A percentile compares a stretch with the other conserved stretches of the same genome.
Evolutionary conservation across 2,888 invertebrate species (phyloP).

Genomic region (Aromia moschata): DNA sequence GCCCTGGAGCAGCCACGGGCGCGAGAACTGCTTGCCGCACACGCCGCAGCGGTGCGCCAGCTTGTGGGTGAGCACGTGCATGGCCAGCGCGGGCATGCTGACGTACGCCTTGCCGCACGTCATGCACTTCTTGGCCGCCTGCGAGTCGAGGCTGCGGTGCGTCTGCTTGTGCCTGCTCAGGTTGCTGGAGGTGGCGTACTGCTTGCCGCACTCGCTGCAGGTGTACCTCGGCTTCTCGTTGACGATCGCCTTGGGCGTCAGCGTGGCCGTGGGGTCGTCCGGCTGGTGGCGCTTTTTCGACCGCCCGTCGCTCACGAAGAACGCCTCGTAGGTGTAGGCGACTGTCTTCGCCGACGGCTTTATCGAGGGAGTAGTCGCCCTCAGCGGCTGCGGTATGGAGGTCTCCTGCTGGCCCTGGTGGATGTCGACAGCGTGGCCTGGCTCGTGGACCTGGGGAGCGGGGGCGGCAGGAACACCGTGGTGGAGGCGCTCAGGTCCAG

Average conservation of each 20-base stretch:
- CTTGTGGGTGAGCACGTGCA: constrained; percentile 92
- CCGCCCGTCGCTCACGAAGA: constrained; percentile 88
- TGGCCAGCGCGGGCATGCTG: constrained; percentile 95
- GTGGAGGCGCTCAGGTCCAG: constrained; percentile 89
- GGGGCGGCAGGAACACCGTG: constrained; percentile 73
- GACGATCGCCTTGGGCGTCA: constrained; percentile 44
- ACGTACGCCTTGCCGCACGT: constrained; percentile 97
- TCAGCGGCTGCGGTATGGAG: constrained; percentile 29
- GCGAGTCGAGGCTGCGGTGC: constrained; percentile 90
- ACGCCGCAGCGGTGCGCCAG: constrained; percentile 90
- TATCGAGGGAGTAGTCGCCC: constrained; percentile 24
- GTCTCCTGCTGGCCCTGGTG: constrained; percentile 40
- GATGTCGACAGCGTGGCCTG: constrained; percentile 32
- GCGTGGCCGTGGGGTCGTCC: constrained; percentile 45
- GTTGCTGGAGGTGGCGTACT: constrained; percentile 90
- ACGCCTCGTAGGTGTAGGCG: constrained; percentile 91
- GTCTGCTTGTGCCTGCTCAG: constrained; percentile 91
- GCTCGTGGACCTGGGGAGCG: constrained; percentile 37
- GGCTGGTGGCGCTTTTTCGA: constrained; percentile 68
- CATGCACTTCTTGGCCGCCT: constrained; percentile 92
- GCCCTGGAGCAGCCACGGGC: constrained; percentile 94
- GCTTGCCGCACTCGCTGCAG: constrained; percentile 90
- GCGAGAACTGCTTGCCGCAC: constrained; percentile 93
- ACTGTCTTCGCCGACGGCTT: constrained; percentile 73
- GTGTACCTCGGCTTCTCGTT: constrained; percentile 69